Conservation (phyloP, 2,888 invertebrate genomes). For the Dryocosmus kuriphilus region DNA sequence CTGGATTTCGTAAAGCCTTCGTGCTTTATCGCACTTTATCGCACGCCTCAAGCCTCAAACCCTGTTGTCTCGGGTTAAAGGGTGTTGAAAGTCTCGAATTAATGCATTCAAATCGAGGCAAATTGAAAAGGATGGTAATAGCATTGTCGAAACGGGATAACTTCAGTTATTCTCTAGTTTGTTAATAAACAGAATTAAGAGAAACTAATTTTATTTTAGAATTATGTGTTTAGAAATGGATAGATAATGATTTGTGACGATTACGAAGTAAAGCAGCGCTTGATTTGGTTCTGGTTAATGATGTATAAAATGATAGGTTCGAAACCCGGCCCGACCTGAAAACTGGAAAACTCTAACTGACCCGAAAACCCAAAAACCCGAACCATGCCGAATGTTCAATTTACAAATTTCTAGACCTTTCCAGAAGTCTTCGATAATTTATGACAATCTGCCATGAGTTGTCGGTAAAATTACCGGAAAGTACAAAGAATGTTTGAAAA, state of each 20-base stretch:
- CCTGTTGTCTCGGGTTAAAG: conserved; percentile 5
- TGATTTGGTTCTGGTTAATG: no score
- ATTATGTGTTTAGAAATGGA: not conserved
- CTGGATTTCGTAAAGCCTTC: conserved; percentile 60
- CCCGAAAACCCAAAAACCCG: no score
- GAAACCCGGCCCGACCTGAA: no score
- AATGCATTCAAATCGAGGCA: conserved; percentile 18
- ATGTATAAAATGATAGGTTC: no score
- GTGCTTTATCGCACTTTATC: conserved; percentile 60
- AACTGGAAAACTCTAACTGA: no score
- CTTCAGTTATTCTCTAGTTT: not conserved
- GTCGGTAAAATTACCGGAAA: no score
- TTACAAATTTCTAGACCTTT: no score
- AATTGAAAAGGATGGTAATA: conserved; percentile 16
- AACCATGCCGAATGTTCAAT: no score
- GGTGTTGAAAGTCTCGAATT: conserved; percentile 15
- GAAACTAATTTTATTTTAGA: not conserved
- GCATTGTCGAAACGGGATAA: not conserved
- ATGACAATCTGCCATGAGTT: no score
- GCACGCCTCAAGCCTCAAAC: conserved; percentile 16
- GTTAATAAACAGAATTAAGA: not conserved
- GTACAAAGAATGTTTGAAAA: no score
- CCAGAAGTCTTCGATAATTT: no score
- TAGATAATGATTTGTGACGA: not conserved
- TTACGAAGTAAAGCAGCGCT: no score